Evolutionary conservation across 2,797 vertebrate species (phyloP).

Genomic region (Stomatorhinus walkeri): DNA sequence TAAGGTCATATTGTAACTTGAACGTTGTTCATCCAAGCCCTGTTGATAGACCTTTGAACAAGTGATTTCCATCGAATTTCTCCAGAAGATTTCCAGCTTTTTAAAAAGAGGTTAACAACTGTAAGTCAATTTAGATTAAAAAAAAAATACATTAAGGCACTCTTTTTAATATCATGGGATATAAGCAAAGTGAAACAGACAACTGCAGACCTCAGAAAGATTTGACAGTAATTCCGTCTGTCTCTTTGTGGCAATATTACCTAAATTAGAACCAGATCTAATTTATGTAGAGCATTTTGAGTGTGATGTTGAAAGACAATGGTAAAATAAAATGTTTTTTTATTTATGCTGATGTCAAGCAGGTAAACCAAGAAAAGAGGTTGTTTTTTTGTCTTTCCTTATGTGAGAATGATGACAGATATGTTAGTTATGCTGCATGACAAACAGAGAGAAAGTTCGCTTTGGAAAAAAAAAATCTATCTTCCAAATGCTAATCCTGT

Average conservation of each 20-base stretch:
- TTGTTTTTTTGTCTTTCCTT: neutral
- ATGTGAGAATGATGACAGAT: neutral
- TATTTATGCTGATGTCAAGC: neutral
- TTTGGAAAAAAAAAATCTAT: neutral
- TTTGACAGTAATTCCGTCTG: neutral
- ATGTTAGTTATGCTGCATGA: neutral
- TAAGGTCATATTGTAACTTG: neutral
- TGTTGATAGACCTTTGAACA: neutral
- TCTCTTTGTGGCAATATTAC: neutral
- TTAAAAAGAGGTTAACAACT: neutral
- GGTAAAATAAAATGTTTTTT: neutral
- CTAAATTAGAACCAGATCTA: neutral
- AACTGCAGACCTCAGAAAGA: neutral
- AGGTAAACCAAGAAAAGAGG: neutral
- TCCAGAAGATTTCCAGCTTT: neutral
- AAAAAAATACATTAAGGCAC: neutral
- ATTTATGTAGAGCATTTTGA: neutral
- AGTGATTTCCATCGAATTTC: neutral
- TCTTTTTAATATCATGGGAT: neutral
- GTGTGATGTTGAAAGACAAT: neutral
- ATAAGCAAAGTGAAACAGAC: neutral
- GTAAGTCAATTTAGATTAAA: neutral
- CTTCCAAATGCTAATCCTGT: neutral
- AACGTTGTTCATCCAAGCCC: neutral
- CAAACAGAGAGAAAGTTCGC: neutral